These are phyloP conservation scores for Probaryconus sp. DNA, from an alignment of 1,140 invertebrate genomes.

Conservation along the genomic window DNA sequence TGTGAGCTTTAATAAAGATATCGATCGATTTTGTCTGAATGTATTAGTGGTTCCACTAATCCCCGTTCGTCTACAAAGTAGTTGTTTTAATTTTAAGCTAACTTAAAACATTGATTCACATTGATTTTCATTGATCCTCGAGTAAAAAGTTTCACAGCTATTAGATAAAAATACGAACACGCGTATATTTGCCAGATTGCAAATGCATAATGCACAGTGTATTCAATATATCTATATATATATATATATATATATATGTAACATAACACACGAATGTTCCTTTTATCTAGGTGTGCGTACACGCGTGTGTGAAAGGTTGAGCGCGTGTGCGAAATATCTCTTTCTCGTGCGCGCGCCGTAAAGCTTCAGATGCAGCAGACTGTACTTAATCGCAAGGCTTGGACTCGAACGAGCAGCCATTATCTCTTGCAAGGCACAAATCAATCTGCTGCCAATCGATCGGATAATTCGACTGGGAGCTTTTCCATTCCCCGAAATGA, in stretches of 20 bases:
- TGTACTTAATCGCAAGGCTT: slow-evolving; percentile 67
- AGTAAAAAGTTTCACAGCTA: slow-evolving; percentile 31
- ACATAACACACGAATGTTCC: background rate
- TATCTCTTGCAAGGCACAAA: slow-evolving; percentile 70
- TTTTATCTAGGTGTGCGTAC: slow-evolving; percentile 5
- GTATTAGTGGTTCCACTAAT: slow-evolving; percentile 6
- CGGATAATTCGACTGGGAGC: slow-evolving; percentile 67
- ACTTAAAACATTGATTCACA: slow-evolving; percentile 15
- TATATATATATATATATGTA: no score
- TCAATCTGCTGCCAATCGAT: slow-evolving; percentile 73
- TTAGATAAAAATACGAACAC: no score
- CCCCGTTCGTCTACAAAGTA: background rate
- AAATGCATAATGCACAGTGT: no score
- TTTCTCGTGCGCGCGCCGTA: slow-evolving; percentile 33
- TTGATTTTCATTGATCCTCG: slow-evolving; percentile 36
- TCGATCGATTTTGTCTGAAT: slow-evolving; percentile 3
- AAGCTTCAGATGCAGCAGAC: slow-evolving; percentile 61
- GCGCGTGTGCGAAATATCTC: background rate
- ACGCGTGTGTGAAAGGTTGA: slow-evolving; percentile 10
- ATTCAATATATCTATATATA: no score
- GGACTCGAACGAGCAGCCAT: slow-evolving; percentile 65
- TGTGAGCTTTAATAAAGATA: background rate
- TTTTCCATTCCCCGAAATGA: slow-evolving; percentile 50
- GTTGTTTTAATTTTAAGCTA: slow-evolving; percentile 12
- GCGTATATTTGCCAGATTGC: no score